These are phyloP conservation scores for Oligia strigilis DNA, from an alignment of 2,888 invertebrate genomes.

Conservation along the genomic window DNA sequence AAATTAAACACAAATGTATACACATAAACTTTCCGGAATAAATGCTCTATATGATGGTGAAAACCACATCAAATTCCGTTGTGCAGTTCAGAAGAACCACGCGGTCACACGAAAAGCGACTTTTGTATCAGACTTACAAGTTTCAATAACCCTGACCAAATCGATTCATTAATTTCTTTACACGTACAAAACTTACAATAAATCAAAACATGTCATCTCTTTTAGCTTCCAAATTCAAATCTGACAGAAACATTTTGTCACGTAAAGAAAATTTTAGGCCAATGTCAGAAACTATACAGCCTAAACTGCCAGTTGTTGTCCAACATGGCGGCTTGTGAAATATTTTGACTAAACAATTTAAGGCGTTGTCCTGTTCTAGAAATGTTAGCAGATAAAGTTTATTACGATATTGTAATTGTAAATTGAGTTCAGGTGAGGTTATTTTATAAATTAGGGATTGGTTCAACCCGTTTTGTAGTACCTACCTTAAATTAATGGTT, in stretches of 20 bases:
- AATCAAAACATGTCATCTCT: neutral
- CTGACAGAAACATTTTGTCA: conserved; percentile 28
- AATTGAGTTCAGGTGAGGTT: conserved; percentile 34
- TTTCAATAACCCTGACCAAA: too few species aligned
- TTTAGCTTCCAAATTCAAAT: conserved; percentile 45
- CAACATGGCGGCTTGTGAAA: conserved; percentile 58
- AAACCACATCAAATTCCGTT: too few species aligned
- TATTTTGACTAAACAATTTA: conserved; percentile 30
- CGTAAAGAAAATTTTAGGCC: conserved; percentile 52
- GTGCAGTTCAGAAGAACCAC: too few species aligned
- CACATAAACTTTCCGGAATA: too few species aligned
- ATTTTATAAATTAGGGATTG: conserved; percentile 27
- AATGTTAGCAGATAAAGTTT: conserved; percentile 36
- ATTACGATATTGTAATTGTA: conserved; percentile 48
- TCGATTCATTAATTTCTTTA: too few species aligned
- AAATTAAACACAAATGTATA: too few species aligned
- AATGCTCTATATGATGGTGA: too few species aligned
- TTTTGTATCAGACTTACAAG: too few species aligned
- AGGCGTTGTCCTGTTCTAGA: conserved; percentile 51
- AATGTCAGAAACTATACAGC: conserved; percentile 51
- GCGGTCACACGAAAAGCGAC: too few species aligned
- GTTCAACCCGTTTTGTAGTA: conserved; percentile 18
- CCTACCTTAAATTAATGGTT: neutral
- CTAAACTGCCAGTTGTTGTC: conserved; percentile 40
- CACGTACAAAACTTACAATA: too few species aligned